Percentiles rank a stretch among this genome's conserved stretches.
Conservation (phyloP, 2,888 invertebrate species). For the Lamellibrachia satsuma region DNA sequence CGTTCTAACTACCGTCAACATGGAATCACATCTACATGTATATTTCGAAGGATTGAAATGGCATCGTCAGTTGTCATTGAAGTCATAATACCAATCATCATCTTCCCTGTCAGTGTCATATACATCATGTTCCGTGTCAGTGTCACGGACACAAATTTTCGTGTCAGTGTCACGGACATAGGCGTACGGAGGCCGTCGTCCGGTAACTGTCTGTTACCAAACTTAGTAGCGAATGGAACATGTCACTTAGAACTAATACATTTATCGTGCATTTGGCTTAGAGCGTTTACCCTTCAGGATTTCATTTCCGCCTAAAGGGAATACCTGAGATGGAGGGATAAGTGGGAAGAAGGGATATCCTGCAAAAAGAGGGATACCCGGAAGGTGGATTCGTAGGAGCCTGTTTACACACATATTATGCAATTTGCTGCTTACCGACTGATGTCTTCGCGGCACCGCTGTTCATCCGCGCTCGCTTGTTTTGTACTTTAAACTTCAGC, state of each 20-base stretch:
- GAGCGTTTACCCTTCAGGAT: too few species aligned
- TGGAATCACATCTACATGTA: background rate
- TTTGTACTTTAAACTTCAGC: background rate
- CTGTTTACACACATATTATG: background rate
- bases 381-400: too few species aligned
- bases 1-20: background rate
- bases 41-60: background rate
- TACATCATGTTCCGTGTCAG: background rate
- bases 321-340: too few species aligned
- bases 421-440: background rate
- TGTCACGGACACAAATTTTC: background rate
- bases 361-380: too few species aligned
- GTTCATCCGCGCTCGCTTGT: constrained; percentile 6
- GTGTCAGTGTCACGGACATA: background rate
- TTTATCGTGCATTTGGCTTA: too few species aligned
- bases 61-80: background rate
- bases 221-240: too few species aligned
- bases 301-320: too few species aligned
- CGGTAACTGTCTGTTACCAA: too few species aligned
- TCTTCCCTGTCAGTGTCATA: background rate
- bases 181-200: too few species aligned
- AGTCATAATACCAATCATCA: background rate
- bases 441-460: background rate
- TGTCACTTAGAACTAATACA: too few species aligned
- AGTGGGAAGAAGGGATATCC: too few species aligned